Base-by-base conservation (phyloP, 2,113 vertebrate genomes). In the Atrichornis clamosus region DNA sequence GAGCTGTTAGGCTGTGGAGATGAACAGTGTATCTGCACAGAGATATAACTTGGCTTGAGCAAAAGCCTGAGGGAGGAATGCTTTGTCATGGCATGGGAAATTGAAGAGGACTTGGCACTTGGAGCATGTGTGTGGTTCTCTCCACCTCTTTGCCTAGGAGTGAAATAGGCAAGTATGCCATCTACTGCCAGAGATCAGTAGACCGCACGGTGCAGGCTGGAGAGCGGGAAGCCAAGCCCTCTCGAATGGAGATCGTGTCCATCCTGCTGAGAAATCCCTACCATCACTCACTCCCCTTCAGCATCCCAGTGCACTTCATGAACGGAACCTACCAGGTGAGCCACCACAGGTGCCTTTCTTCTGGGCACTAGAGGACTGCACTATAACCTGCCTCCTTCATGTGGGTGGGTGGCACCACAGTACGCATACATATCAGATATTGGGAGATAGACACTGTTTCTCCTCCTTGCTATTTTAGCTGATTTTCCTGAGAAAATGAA, bases 271-370 rank as follows among this genome's bases (percentile, higher is more conserved):
- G 99, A 80, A 99, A 99, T 97, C 99, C 99, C 14, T 99, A 98
- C 95, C 99, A 99, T 95, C 99, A 99, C 77, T 99, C 99, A 0
- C 97, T 99, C 68, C 99, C 99, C 14, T 99, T 99, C 97, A 99
- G 99, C 97, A 99, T 99, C 96, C 99, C 99, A 3, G 99, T 99
- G 49, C 99, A 99, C 97, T 99, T 99, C 82, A 98, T 98, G 98
- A 99, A 98, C 17, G 98, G 98, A 89, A 98, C 99, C 21, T 99
- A 99, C 95, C 98, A 99, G 98, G 99, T 99, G 91, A 95, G 95
- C 49, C 28, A 78, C 24, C 10, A 13, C 27, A 33, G 37, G 50
- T 84, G 55, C 69, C 33, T 72, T 62, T 52, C 47, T 72, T 69
- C n/a, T 21, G 58, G 47, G 47, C 52, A 18, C 63, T 63, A 26